These are phyloP conservation scores for Ylistrum balloti DNA, from an alignment of 1,140 invertebrate species.

Conservation along the genomic window DNA sequence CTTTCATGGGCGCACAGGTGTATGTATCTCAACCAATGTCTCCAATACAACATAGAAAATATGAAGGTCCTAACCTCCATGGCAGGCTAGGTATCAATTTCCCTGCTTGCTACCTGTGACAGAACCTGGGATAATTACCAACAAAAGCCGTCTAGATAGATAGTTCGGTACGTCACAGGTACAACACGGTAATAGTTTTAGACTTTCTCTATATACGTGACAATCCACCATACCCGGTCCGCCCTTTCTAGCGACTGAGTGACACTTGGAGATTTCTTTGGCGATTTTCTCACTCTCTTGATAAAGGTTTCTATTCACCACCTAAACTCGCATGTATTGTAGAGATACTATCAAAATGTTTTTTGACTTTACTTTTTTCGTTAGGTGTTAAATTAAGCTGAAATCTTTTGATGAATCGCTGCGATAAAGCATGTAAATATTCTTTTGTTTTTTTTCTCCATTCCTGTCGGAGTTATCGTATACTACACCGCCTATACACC, in stretches of 20 bases:
- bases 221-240: background rate
- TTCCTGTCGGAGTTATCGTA: background rate
- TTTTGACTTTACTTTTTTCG: constrained; percentile 40
- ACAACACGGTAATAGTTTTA: background rate
- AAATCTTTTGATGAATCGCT: constrained; percentile 46
- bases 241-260: background rate
- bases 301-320: constrained; percentile 43
- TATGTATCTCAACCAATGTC: background rate
- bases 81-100: background rate
- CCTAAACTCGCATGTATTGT: background rate
- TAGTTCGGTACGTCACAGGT: background rate
- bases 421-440: constrained; percentile 54
- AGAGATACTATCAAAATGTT: background rate
- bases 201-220: background rate
- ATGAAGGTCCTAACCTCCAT: background rate
- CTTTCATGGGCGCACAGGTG: background rate
- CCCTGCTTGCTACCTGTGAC: background rate
- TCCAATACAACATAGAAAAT: background rate
- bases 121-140: background rate
- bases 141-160: background rate
- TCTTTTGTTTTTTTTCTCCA: constrained; percentile 53
- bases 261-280: background rate
- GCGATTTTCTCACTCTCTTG: constrained; percentile 32
- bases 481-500: background rate
- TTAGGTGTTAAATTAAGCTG: constrained; percentile 46